phyloP scores from a whole-genome alignment of 2,888 invertebrate genomes.

The Clistopyga incitator region DNA sequence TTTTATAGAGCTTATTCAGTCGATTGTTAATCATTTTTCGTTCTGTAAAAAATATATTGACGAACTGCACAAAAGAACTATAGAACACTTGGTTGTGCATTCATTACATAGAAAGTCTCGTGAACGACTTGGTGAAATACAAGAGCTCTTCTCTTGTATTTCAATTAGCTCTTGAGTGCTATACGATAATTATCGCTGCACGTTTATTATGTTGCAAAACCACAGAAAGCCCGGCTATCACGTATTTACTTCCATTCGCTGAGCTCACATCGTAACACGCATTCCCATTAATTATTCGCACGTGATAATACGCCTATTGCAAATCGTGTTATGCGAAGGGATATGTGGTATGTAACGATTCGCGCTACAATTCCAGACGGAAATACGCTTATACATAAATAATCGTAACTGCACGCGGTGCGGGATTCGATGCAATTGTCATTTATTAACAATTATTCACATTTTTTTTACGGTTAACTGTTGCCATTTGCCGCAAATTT shows the following conservation, averaged over 20 bases:
- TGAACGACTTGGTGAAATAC: background rate
- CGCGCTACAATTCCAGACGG: background rate
- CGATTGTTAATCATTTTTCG: too few relatives aligned
- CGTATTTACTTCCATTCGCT: slow-evolving; percentile 26
- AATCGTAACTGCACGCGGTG: background rate
- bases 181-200: slow-evolving; percentile 15
- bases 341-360: background rate
- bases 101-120: background rate
- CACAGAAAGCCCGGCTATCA: background rate
- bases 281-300: slow-evolving; percentile 26
- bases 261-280: background rate
- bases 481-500: background rate
- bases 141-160: slow-evolving; percentile 24
- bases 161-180: slow-evolving; percentile 3
- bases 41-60: slow-evolving; percentile 1
- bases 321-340: background rate
- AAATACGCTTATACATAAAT: background rate
- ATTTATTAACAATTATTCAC: background rate
- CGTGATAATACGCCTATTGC: slow-evolving; percentile 14
- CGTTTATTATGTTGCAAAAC: slow-evolving; percentile 12
- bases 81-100: background rate
- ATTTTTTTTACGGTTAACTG: background rate
- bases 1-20: too few relatives aligned
- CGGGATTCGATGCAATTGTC: background rate
- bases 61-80: background rate